Percentiles rank a stretch among this genome's conserved stretches.
These are phyloP conservation scores for Nannoperca obscura DNA, from an alignment of 2,797 vertebrate species.

Conservation along the genomic window DNA sequence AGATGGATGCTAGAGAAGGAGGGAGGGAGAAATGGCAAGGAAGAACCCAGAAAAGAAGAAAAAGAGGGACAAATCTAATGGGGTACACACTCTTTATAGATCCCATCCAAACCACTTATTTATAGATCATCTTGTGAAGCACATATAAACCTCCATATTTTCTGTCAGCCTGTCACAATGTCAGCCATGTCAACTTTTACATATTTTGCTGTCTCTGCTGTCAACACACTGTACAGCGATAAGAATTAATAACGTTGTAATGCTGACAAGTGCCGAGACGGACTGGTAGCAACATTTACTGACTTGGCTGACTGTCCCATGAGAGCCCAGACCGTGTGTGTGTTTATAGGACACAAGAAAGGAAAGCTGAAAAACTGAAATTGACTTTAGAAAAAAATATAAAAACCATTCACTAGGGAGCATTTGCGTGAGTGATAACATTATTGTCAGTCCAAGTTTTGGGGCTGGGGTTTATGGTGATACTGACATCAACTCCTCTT, in stretches of 20 bases:
- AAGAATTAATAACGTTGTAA: slow-evolving; percentile 67
- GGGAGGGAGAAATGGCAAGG: slow-evolving; percentile 13
- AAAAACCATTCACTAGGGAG: not conserved
- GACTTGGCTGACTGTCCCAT: slow-evolving; percentile 55
- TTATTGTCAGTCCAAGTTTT: slow-evolving; percentile 1
- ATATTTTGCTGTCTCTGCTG: slow-evolving; percentile 71
- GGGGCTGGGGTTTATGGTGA: not conserved
- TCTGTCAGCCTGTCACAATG: slow-evolving; percentile 73
- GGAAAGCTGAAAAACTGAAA: slow-evolving; percentile 24
- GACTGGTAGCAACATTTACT: slow-evolving; percentile 47
- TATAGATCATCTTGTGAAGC: slow-evolving; percentile 73
- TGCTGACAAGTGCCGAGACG: slow-evolving; percentile 66
- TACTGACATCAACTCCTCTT: not conserved
- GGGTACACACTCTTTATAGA: slow-evolving; percentile 70
- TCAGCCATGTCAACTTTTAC: slow-evolving; percentile 73
- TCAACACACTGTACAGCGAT: slow-evolving; percentile 54
- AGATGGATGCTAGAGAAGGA: not conserved
- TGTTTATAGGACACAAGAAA: slow-evolving; percentile 43
- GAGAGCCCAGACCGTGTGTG: slow-evolving; percentile 39
- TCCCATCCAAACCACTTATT: slow-evolving; percentile 68
- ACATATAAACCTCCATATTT: slow-evolving; percentile 52
- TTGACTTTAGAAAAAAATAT: slow-evolving; percentile 18
- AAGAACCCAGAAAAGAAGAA: slow-evolving; percentile 46
- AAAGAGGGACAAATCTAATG: slow-evolving; percentile 58
- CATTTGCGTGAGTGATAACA: not conserved